Percentiles rank a stretch among this genome's conserved stretches.
Conservation (phyloP, 2,888 invertebrate genomes). For the Drosophila yooni region DNA sequence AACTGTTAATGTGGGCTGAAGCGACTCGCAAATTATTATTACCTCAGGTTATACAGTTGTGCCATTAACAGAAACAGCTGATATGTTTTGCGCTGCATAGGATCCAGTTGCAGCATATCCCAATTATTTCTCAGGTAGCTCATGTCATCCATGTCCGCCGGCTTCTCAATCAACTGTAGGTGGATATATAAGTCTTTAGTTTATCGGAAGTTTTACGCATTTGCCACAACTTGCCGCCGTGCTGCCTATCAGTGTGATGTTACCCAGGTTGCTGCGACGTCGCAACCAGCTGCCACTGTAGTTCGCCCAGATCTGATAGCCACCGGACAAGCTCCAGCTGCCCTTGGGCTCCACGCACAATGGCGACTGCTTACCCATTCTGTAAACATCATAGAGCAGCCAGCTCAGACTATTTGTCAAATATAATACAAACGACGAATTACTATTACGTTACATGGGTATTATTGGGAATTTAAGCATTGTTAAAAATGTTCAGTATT, state of each 20-base stretch:
- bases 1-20: not conserved
- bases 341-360: slow-evolving; percentile 72
- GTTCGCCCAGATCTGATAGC: slow-evolving; percentile 52
- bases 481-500: not conserved
- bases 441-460: not conserved
- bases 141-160: slow-evolving; percentile 44
- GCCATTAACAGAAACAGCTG: slow-evolving; percentile 70
- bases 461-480: not conserved
- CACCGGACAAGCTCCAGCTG: slow-evolving; percentile 63
- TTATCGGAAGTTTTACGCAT: not conserved
- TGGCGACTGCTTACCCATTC: slow-evolving; percentile 55
- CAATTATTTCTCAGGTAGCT: slow-evolving; percentile 61
- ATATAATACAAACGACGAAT: slow-evolving; percentile 3
- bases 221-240: slow-evolving; percentile 55
- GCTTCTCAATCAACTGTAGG: slow-evolving; percentile 69
- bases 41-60: slow-evolving; percentile 77
- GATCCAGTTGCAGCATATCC: slow-evolving; percentile 70
- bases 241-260: slow-evolving; percentile 63
- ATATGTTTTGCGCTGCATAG: slow-evolving; percentile 82
- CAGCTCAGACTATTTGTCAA: slow-evolving; percentile 31
- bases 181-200: slow-evolving; percentile 3
- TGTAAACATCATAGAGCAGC: slow-evolving; percentile 78
- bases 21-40: slow-evolving; percentile 3
- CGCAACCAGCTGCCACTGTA: slow-evolving; percentile 59
- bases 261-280: slow-evolving; percentile 74